Evolutionary conservation across 2,797 vertebrate species (phyloP), one percentile per base, ranked within the genome.

Genomic region (Sphaeramia orbicularis): DNA sequence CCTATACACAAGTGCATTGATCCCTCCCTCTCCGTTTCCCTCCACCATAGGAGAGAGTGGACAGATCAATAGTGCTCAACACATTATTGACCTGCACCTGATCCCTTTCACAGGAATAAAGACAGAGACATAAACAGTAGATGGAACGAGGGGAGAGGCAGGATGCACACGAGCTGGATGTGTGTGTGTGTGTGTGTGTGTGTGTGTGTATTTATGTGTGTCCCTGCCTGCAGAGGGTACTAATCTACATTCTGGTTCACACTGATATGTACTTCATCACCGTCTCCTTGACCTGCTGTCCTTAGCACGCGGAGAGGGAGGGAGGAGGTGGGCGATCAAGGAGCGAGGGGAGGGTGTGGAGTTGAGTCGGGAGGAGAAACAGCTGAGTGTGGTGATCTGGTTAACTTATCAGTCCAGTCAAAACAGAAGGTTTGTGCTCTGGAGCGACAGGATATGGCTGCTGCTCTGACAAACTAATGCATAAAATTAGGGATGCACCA

Each of bases 241-340:
- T 90, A 87, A 92, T 93, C 89, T 93, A 90, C 90, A 91, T 91
- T 91, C 89, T 86, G 83, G 85, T 85, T 91, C 85, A 86, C 83
- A 88, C 89, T 81, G 86, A 90, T 88, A 85, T 90, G 80, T 84
- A 91, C 86, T 90, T 89, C 89, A 86, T 86, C 88, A 71, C 89
- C 65, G 86, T 92, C 89, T 92, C 90, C 92, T 92, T 91, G 91
- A 92, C 92, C 92, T 63, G 67, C 80, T 85, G 90, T 91, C 92
- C 91, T 91, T 81, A 80, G 60, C 60, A 16, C 59, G 71, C 53
- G 70, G 75, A 60, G 75, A 55, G 70, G 60, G 71, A 10, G 40
- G n/a, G 67, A 8, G 45, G 15, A 18, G n/a, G 16, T 13, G 18
- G 37, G 32, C 6, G n/a, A 7, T 10, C 13, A 16, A 21, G 21